Evolutionary conservation across 2,888 invertebrate genomes (phyloP).

Genomic region (Tenthredo scrophulariae): DNA sequence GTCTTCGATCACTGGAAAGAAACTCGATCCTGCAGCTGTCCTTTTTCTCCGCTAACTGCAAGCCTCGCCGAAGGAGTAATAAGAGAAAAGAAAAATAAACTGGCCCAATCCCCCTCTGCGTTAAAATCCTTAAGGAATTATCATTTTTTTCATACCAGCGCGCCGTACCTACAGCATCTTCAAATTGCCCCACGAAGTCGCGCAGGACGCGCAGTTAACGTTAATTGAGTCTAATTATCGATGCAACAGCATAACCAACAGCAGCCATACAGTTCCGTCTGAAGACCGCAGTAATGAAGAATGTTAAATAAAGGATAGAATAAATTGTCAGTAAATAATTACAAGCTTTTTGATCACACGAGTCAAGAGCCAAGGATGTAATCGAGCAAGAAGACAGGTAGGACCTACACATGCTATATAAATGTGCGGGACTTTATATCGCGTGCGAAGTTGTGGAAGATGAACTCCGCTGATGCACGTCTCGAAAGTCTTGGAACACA

Average conservation of each 20-base stretch:
- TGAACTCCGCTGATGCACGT: not conserved
- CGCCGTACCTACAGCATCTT: not conserved
- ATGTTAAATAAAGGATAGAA: not conserved
- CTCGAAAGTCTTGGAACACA: not conserved
- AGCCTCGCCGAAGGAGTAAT: not conserved
- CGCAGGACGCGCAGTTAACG: slow-evolving; percentile 35
- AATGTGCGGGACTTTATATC: not conserved
- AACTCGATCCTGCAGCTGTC: slow-evolving; percentile 36
- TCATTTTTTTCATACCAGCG: slow-evolving; percentile 13
- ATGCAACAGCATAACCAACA: slow-evolving; percentile 10
- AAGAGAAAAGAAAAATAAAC: not conserved
- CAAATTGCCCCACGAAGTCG: slow-evolving; percentile 1
- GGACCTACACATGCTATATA: not conserved
- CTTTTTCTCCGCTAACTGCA: not conserved
- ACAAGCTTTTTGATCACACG: not conserved
- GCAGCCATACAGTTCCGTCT: not conserved
- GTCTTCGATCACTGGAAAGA: slow-evolving; percentile 41
- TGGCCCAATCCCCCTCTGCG: not conserved
- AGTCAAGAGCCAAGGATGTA: slow-evolving; percentile 3
- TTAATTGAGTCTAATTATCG: slow-evolving; percentile 48
- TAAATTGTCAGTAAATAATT: slow-evolving; percentile 25
- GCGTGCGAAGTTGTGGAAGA: slow-evolving; percentile 18
- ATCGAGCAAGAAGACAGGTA: slow-evolving; percentile 15
- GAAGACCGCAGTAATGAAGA: slow-evolving; percentile 25
- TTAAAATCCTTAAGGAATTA: slow-evolving; percentile 23